Conservation (phyloP, 2,113 vertebrate species). For the Grallaria varia region DNA sequence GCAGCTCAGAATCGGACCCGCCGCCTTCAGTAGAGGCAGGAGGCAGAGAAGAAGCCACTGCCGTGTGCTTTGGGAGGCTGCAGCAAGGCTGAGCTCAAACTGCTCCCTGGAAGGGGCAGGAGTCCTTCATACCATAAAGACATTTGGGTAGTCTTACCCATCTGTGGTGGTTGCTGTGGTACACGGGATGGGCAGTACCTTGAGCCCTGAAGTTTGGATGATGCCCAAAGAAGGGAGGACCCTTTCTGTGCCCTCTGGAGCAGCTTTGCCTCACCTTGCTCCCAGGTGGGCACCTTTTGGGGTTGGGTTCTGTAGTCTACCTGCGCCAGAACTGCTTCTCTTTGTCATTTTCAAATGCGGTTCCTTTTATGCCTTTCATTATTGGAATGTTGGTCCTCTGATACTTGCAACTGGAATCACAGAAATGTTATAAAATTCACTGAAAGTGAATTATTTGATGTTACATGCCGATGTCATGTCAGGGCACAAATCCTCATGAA, state of each 20-base stretch:
- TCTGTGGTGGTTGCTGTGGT: not conserved
- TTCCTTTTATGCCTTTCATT: not conserved
- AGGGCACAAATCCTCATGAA: not conserved
- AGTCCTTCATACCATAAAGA: not conserved
- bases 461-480: not conserved
- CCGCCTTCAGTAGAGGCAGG: not conserved
- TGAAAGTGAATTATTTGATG: not conserved
- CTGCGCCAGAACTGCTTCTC: not conserved
- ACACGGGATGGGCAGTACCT: not conserved
- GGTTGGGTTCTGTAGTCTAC: not conserved
- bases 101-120: not conserved
- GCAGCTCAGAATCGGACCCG: not conserved
- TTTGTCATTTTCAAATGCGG: not conserved
- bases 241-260: not conserved
- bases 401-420: not conserved
- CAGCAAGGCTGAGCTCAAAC: not conserved
- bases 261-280: not conserved
- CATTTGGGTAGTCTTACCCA: not conserved
- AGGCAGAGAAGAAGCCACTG: not conserved
- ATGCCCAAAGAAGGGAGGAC: not conserved
- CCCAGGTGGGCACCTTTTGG: fast-evolving
- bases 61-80: not conserved
- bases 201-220: not conserved
- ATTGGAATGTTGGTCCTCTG: not conserved
- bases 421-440: not conserved